Conservation (phyloP, 2,113 vertebrate genomes). For the Aptenodytes patagonicus region DNA sequence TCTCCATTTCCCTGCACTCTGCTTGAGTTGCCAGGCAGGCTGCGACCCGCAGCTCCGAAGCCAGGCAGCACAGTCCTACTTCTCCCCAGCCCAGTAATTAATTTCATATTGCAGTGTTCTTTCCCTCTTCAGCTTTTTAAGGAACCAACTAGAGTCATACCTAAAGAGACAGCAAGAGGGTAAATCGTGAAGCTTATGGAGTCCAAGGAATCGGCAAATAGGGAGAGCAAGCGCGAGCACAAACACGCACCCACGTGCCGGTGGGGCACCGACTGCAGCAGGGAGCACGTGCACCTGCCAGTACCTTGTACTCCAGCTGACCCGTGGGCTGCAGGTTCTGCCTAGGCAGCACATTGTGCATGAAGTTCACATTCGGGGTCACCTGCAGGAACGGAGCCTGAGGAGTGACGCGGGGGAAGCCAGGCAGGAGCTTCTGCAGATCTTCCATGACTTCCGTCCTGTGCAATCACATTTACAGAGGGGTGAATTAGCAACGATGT, state of each 20-base stretch:
- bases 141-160: neutral
- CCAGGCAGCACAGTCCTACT: neutral
- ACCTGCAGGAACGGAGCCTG: conserved; percentile 89
- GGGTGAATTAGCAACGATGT: neutral
- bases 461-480: neutral
- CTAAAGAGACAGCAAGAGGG: neutral
- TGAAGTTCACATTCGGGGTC: conserved; percentile 83
- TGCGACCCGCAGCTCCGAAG: neutral
- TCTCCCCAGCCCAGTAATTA: neutral
- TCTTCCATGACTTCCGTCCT: conserved; percentile 95
- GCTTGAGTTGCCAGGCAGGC: neutral
- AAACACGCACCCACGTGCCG: neutral
- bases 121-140: neutral
- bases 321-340: conserved; percentile 90
- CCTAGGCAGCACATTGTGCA: conserved; percentile 87
- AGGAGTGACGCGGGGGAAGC: conserved; percentile 84
- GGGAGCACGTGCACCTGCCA: accelerated
- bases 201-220: neutral
- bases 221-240: neutral
- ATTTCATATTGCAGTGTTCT: neutral
- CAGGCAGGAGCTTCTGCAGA: conserved; percentile 90
- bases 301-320: conserved; percentile 98
- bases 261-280: neutral
- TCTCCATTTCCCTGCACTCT: neutral
- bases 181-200: neutral